Evolutionary conservation across 23 tunicate species (phyloP), one percentile per base, ranked within the genome.

Genomic region (Botrylloides violaceus): DNA sequence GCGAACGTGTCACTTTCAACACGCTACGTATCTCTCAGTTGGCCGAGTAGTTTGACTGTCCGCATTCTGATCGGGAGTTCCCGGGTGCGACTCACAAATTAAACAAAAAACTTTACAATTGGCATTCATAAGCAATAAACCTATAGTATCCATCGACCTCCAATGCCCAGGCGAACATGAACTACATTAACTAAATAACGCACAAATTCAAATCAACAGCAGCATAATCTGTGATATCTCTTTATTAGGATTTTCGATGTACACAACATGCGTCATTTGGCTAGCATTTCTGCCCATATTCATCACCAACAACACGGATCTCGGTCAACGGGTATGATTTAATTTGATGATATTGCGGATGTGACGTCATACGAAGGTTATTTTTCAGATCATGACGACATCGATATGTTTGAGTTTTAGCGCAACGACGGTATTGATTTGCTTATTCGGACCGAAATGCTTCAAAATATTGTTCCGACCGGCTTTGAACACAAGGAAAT

Each of bases 261-360:
- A 84, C 62, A 71, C 84, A 26, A 78, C 92, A 4, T 84, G 92
- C 72, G 76, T 84, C 53, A 84, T 79, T 4, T 84, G 92, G 92
- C 50, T 79, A 23, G 84, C 92, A 21, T 84, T 84, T 35, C 55
- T 84, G 43, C 76, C 81, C 20, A 71, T 84, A 30, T 78, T 78
- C 36, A 57, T 84, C 34, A 64, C 84, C 15, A 84, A 66, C 34
- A 26, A 66, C 1, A 26, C 57, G 26, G 29, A 64, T 32, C 27
- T 71, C 66, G 34, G 66, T 3, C 35, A 71, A 26, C 78, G 59
- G 80, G 92, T 78, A 71, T 25, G 25, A 35, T 28, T 29, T 29
- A 65, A 15, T 15, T 9, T 43, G 15, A 43, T 43, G 53, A 7
- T 43, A 43, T 43, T 43, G 15, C 15, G 53, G 53, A 15, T 15